A percentile compares a stretch with the other conserved stretches of the same genome.
phyloP scores from a whole-genome alignment of 2,797 vertebrate genomes.

The Leptoclinus maculatus region DNA sequence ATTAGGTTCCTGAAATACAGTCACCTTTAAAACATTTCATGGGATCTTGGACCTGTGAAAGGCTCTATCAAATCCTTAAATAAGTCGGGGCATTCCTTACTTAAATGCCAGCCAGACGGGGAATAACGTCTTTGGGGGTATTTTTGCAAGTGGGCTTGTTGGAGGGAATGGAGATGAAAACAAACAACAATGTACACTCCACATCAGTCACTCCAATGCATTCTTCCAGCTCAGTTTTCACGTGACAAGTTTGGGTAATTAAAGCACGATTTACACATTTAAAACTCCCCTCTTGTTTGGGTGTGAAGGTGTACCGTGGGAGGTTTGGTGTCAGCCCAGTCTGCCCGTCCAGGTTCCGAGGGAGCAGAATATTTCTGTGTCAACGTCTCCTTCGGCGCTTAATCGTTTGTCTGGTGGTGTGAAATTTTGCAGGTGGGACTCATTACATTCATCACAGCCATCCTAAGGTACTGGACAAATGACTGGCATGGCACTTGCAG shows the following conservation, averaged over 20 bases:
- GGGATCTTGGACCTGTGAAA: conserved; percentile 25
- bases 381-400: conserved; percentile 9
- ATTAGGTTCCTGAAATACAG: conserved; percentile 32
- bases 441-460: conserved; percentile 64
- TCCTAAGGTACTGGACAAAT: conserved; percentile 45
- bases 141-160: conserved; percentile 80
- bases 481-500: conserved; percentile 44
- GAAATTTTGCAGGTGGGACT: conserved; percentile 30
- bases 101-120: conserved; percentile 31
- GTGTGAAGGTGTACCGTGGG: conserved; percentile 34
- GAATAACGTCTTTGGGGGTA: conserved; percentile 29
- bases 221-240: conserved; percentile 42
- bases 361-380: conserved; percentile 24
- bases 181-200: conserved; percentile 44
- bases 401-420: neutral
- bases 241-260: conserved; percentile 15
- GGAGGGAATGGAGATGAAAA: conserved; percentile 45
- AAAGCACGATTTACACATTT: conserved; percentile 35
- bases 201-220: conserved; percentile 38
- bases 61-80: conserved; percentile 37
- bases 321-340: conserved; percentile 34
- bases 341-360: conserved; percentile 31
- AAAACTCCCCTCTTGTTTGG: conserved; percentile 22
- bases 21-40: conserved; percentile 28
- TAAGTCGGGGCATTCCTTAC: conserved; percentile 35